Conservation (phyloP, 2,888 invertebrate species). For the Dasysyrphus albostriatus region DNA sequence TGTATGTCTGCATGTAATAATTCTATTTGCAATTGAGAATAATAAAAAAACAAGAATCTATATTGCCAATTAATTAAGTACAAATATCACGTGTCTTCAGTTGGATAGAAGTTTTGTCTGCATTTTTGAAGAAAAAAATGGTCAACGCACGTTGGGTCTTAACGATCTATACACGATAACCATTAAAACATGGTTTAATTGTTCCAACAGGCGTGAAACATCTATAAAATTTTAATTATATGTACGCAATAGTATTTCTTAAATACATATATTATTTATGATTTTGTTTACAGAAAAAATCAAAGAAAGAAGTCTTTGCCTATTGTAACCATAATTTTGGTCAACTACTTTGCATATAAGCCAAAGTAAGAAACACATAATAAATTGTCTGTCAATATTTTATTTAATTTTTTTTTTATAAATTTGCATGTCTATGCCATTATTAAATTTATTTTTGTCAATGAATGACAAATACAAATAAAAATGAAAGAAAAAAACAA, state of each 20-base stretch:
- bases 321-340: constrained; percentile 13
- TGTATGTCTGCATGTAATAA: neutral
- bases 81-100: constrained; percentile 17
- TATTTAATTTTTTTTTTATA: neutral
- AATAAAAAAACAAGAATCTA: neutral
- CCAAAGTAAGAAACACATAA: neutral
- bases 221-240: constrained; percentile 62
- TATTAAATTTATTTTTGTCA: constrained; percentile 7
- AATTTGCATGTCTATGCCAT: constrained; percentile 29
- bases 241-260: constrained; percentile 17
- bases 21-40: constrained; percentile 26
- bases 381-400: constrained; percentile 19
- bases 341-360: constrained; percentile 18
- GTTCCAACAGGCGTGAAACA: constrained; percentile 66
- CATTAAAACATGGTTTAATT: constrained; percentile 45
- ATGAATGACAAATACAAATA: neutral
- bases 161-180: neutral
- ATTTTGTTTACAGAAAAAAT: constrained; percentile 13
- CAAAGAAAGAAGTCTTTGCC: neutral
- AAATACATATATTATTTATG: neutral
- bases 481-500: neutral
- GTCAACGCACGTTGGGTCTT: neutral
- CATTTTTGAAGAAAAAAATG: neutral
- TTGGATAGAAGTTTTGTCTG: neutral
- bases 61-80: constrained; percentile 30